Conservation (phyloP, 2,888 invertebrate genomes). For the Leptinotarsa rubiginosa region DNA sequence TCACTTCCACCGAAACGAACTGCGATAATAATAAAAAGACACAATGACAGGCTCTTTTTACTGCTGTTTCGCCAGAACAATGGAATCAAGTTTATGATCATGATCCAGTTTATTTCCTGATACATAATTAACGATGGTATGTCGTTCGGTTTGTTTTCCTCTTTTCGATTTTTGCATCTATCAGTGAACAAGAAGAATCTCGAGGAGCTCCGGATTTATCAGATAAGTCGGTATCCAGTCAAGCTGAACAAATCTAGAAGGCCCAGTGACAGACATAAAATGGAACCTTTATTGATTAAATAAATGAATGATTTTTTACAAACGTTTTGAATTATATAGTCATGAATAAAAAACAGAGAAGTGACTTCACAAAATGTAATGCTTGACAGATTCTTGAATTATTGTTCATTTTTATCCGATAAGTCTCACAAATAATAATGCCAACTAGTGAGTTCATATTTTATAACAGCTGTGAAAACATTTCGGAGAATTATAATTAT, state of each 20-base stretch:
- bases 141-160: conserved; percentile 1
- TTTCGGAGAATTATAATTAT: too few species aligned
- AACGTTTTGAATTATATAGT: too few species aligned
- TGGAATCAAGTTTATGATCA: conserved; percentile 22
- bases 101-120: conserved; percentile 20
- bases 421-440: too few species aligned
- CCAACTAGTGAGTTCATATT: too few species aligned
- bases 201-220: not conserved
- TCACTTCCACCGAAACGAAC: conserved; percentile 9
- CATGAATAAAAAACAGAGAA: too few species aligned
- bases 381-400: too few species aligned
- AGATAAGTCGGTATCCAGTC: not conserved
- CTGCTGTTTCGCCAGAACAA: conserved; percentile 12
- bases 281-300: too few species aligned
- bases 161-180: not conserved
- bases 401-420: too few species aligned
- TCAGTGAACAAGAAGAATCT: not conserved
- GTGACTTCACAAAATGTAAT: too few species aligned
- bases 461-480: too few species aligned
- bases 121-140: conserved; percentile 18
- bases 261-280: not conserved
- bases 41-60: conserved; percentile 4
- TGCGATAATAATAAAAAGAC: conserved; percentile 27
- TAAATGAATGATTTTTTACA: too few species aligned
- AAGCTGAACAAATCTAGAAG: not conserved